Evolutionary conservation across 2,797 vertebrate species (phyloP), one percentile per base, ranked within the genome.

Genomic region (Pelochelys cantorii): DNA sequence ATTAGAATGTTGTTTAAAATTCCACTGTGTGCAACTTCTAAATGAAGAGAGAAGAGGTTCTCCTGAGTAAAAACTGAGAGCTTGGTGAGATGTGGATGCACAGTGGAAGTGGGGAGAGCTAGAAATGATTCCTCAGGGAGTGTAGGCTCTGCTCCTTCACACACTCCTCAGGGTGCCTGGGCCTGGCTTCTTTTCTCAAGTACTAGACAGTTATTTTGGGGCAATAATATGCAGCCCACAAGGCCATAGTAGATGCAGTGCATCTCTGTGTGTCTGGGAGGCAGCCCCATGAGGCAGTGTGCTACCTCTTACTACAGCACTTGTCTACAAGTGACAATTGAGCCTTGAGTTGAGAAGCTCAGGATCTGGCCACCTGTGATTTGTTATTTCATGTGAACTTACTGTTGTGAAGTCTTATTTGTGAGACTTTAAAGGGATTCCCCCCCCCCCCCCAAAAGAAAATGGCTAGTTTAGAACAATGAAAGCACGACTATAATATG

Each of bases 21-120:
- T 6, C 0, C 22, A 18, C 53, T 74, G 4, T 55, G 5, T 1
- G 0, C 42, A 29, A 57, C 83, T 42, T n/a, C 17, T 65, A 10
- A 37, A 57, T 62, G 79, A 74, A 75, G 5, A 23, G 17, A 65
- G 23, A 17, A 25, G 25, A 60, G 52, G 18, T 48, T 71, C 12
- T 74, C 15, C 37, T 57, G 71, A 52, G 25, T 48, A 77, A 52
- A 77, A 48, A 52, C 13, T 14, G 74, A 77, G 42, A 77, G 13
- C 2, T 52, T 7, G 42, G 8, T 77, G 42, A 23, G n/a, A 71
- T 37, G 34, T 52, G 37, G 7, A 48, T 27, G 74, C 23, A 75
- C 74, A 25, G 23, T 48, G 42, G 34, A 77, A 27, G 25, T 9
- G 14, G 13, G 25, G 23, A 77, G 25, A 14, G 42, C 7, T 27